Percentiles rank a stretch among this genome's conserved stretches.
Evolutionary conservation across 2,113 vertebrate genomes (phyloP).

Genomic region (Tetraodon nigroviridis): DNA sequence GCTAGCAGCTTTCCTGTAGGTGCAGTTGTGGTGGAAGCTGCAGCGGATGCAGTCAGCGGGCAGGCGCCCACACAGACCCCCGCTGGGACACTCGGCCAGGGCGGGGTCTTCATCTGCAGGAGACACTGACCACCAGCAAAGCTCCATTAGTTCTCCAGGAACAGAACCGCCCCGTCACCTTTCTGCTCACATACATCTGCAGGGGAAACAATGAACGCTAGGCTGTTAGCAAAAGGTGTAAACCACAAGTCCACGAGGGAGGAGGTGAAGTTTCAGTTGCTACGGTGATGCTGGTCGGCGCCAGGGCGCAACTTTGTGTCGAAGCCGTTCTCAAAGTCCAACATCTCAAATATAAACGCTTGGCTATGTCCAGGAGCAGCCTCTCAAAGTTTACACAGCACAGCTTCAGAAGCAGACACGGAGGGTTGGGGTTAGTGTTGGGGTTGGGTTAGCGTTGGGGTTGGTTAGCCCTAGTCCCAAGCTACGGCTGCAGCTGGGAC

Average conservation of each 20-base stretch:
- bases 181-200: neutral
- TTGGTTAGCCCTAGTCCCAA: too few relatives aligned
- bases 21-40: conserved; percentile 82
- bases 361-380: too few relatives aligned
- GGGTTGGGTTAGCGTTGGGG: too few relatives aligned
- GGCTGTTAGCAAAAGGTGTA: neutral
- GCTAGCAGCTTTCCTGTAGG: conserved; percentile 78
- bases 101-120: conserved; percentile 46
- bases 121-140: conserved; percentile 39
- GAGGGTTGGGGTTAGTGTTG: too few relatives aligned
- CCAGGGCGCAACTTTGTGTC: neutral
- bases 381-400: too few relatives aligned
- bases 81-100: conserved; percentile 82
- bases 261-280: conserved; percentile 19
- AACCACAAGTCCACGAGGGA: conserved; percentile 2
- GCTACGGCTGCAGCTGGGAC: conserved; percentile 57
- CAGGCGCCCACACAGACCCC: conserved; percentile 81
- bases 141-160: too few relatives aligned
- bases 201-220: conserved; percentile 11
- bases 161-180: too few relatives aligned
- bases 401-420: too few relatives aligned
- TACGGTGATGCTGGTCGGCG: neutral
- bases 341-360: too few relatives aligned
- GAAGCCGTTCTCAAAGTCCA: neutral
- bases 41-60: conserved; percentile 86